Evolutionary conservation across 1,140 invertebrate species (phyloP).

Genomic region (Aphidius gifuensis): DNA sequence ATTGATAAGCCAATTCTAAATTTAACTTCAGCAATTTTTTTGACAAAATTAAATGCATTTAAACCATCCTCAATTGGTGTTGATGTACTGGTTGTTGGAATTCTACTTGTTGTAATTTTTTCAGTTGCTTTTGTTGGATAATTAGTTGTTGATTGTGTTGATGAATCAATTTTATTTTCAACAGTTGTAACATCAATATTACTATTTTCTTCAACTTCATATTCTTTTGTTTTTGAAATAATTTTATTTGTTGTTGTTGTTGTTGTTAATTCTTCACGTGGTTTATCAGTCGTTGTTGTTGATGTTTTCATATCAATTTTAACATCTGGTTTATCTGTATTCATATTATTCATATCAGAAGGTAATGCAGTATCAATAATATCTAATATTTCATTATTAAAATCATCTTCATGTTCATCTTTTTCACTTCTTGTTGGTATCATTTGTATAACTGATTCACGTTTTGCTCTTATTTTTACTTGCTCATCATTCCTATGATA

Average conservation of each 20-base stretch:
- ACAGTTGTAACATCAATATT: not conserved
- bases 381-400: constrained; percentile 51
- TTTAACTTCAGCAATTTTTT: constrained; percentile 55
- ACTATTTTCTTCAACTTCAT: constrained; percentile 4
- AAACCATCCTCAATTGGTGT: constrained; percentile 39
- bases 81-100: constrained; percentile 30
- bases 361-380: constrained; percentile 50
- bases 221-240: not conserved
- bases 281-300: not conserved
- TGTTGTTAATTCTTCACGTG: not conserved
- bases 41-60: constrained; percentile 50
- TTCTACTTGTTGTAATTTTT: constrained; percentile 34
- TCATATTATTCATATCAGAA: constrained; percentile 16
- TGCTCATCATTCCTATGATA: constrained; percentile 7
- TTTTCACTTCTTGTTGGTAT: constrained; percentile 44
- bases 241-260: not conserved
- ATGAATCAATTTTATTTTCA: not conserved
- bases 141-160: constrained; percentile 16
- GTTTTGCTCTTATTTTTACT: constrained; percentile 17
- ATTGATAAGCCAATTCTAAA: constrained; percentile 54
- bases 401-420: constrained; percentile 36
- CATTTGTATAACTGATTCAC: constrained; percentile 43
- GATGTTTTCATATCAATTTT: constrained; percentile 22
- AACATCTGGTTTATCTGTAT: constrained; percentile 15
- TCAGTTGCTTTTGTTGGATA: constrained; percentile 15